Percentiles rank a stretch among this genome's conserved stretches.
These are phyloP conservation scores for Branchellion lobata DNA, from an alignment of 2,888 invertebrate genomes.

Conservation along the genomic window DNA sequence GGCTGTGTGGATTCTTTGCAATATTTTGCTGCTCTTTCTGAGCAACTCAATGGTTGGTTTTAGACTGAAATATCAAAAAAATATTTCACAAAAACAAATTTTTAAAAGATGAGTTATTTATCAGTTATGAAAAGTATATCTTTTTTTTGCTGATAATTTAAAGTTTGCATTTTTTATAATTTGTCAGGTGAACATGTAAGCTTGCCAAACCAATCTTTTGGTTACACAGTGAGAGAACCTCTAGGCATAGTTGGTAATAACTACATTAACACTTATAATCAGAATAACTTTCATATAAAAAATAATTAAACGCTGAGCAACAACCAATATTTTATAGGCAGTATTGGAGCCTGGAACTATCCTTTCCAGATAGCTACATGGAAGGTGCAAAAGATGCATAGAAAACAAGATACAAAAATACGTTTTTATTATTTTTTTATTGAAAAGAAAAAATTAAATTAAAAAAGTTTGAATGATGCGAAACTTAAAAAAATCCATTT, in stretches of 20 bases:
- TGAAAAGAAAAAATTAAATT: background rate
- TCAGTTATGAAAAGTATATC: too few relatives aligned
- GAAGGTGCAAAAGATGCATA: constrained; percentile 56
- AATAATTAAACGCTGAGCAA: too few relatives aligned
- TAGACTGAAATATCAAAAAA: background rate
- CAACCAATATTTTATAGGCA: constrained; percentile 52
- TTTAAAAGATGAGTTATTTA: too few relatives aligned
- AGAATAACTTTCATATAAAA: too few relatives aligned
- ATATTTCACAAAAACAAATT: background rate
- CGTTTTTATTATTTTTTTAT: background rate
- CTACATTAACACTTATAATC: too few relatives aligned
- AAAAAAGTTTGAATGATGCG: background rate
- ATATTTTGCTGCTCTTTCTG: constrained; percentile 65
- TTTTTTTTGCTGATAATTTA: constrained; percentile 4
- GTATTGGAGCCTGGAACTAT: constrained; percentile 68
- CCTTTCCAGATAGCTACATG: constrained; percentile 66
- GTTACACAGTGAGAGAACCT: constrained; percentile 65
- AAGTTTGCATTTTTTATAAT: background rate
- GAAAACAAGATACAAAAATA: background rate
- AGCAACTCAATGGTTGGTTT: constrained; percentile 59
- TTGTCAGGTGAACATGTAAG: constrained; percentile 63
- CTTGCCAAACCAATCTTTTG: constrained; percentile 63
- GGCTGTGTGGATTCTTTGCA: constrained; percentile 66
- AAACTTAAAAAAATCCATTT: background rate
- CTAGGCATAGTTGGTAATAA: constrained; percentile 64